These are phyloP conservation scores for Tenthredo livida DNA, from an alignment of 2,888 invertebrate species.

Conservation along the genomic window DNA sequence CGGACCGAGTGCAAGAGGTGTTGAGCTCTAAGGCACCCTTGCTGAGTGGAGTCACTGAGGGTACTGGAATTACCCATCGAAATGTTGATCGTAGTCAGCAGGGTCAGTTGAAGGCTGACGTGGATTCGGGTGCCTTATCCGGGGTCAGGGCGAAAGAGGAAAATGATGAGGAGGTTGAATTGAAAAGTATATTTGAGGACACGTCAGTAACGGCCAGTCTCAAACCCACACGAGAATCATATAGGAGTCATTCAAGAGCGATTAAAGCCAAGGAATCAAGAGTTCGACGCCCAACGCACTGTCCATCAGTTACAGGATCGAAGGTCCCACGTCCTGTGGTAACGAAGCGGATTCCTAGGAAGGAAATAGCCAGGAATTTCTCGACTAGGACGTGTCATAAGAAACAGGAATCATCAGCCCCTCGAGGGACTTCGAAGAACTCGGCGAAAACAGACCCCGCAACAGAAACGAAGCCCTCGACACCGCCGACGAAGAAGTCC, in stretches of 20 bases:
- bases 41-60: background rate
- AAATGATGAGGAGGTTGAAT: constrained; percentile 12
- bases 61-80: background rate
- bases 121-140: background rate
- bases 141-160: background rate
- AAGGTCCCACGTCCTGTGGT: constrained; percentile 11
- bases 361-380: background rate
- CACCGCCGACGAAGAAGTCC: background rate
- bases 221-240: background rate
- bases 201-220: background rate
- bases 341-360: background rate
- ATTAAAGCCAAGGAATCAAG: background rate
- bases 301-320: background rate
- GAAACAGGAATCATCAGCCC: background rate
- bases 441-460: background rate
- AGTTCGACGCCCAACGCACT: background rate
- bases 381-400: background rate
- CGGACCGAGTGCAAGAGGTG: constrained; percentile 2
- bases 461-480: background rate
- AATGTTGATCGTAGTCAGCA: background rate
- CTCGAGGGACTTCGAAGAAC: background rate
- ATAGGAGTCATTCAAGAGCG: background rate
- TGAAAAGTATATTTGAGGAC: constrained; percentile 28
- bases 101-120: background rate
- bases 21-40: background rate